phyloP scores from a whole-genome alignment of 2,797 vertebrate genomes.

The Xenentodon cancila region DNA sequence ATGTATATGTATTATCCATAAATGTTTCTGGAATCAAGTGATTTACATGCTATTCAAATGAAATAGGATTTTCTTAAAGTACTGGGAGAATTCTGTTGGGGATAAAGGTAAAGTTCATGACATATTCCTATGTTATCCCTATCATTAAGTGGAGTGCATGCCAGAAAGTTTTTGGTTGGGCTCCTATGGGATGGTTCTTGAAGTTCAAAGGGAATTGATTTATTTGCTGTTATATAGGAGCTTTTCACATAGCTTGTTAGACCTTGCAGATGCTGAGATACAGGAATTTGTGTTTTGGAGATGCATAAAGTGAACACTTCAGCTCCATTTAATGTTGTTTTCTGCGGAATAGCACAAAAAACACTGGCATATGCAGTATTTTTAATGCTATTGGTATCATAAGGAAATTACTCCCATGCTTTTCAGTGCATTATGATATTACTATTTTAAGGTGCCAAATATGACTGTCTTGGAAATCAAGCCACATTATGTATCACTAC shows the following conservation, averaged over 20 bases:
- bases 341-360: slow-evolving; percentile 9
- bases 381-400: slow-evolving; percentile 21
- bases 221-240: slow-evolving; percentile 32
- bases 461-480: background rate
- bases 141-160: slow-evolving; percentile 31
- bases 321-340: slow-evolving; percentile 15
- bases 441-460: slow-evolving; percentile 51
- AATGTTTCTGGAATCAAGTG: slow-evolving; percentile 37
- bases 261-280: slow-evolving; percentile 4
- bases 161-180: slow-evolving; percentile 21
- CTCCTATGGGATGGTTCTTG: slow-evolving; percentile 29
- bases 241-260: slow-evolving; percentile 19
- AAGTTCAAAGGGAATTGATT: slow-evolving; percentile 52
- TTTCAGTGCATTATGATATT: slow-evolving; percentile 19
- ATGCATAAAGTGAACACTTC: slow-evolving; percentile 14
- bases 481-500: background rate
- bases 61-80: slow-evolving; percentile 32
- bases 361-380: slow-evolving; percentile 1
- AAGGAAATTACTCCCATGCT: slow-evolving; percentile 15
- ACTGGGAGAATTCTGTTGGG: slow-evolving; percentile 25
- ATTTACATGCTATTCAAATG: slow-evolving; percentile 29
- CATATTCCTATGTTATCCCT: slow-evolving; percentile 31
- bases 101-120: slow-evolving; percentile 28
- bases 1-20: slow-evolving; percentile 23
- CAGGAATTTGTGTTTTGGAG: slow-evolving; percentile 2